Evolutionary conservation across 2,888 invertebrate species (phyloP).

Genomic region (Ormyrus nitidulus): DNA sequence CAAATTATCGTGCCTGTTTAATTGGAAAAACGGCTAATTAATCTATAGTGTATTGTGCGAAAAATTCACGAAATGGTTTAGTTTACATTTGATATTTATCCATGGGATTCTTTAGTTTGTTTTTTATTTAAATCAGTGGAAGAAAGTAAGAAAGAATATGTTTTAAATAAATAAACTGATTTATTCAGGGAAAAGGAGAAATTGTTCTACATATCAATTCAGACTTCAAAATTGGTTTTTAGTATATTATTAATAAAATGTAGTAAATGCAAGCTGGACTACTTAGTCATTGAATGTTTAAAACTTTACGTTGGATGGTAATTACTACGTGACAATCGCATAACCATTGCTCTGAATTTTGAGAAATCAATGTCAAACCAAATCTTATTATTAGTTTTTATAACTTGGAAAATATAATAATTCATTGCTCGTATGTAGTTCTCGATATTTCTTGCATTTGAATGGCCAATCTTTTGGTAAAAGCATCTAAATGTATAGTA

Average conservation of each 20-base stretch:
- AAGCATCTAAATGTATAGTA: too few species aligned
- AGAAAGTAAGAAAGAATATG: background rate
- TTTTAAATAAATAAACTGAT: background rate
- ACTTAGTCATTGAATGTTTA: too few species aligned
- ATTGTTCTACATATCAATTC: slow-evolving; percentile 4
- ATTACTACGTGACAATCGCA: too few species aligned
- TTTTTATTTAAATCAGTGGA: background rate
- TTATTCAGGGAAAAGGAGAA: background rate
- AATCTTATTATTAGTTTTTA: too few species aligned
- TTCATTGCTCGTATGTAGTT: too few species aligned
- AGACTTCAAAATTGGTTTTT: background rate
- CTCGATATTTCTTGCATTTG: too few species aligned
- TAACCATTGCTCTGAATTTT: too few species aligned
- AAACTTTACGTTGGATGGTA: too few species aligned
- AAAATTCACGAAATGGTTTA: background rate
- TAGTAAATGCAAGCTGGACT: background rate
- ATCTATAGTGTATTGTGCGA: background rate
- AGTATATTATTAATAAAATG: background rate
- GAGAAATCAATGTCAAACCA: too few species aligned
- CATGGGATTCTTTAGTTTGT: background rate
- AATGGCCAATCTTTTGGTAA: too few species aligned
- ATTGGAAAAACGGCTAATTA: background rate
- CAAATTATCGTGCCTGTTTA: too few species aligned
- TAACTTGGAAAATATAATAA: background rate
- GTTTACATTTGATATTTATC: too few species aligned